Evolutionary conservation across 2,888 invertebrate species (phyloP).

Genomic region (Harmothoe impar): DNA sequence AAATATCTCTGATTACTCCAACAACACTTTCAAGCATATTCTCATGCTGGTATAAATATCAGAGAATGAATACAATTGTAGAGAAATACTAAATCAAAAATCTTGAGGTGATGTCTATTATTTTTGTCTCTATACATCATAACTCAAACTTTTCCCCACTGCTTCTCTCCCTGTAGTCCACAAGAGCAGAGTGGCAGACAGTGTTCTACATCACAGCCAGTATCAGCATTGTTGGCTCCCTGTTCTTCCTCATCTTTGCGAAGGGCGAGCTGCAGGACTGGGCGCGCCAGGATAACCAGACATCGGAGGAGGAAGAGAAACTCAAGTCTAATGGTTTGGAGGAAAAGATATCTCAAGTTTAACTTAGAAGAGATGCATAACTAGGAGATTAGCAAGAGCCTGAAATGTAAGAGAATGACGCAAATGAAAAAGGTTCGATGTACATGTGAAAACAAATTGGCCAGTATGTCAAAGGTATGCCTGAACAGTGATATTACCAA

Average conservation of each 20-base stretch:
- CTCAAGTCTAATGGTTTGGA: constrained; percentile 45
- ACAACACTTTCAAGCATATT: no score
- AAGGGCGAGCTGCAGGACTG: constrained; percentile 73
- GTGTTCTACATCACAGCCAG: constrained; percentile 94
- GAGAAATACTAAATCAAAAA: no score
- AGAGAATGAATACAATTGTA: no score
- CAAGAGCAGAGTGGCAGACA: constrained; percentile 82
- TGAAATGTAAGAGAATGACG: no score
- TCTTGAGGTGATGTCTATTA: no score
- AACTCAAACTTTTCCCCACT: not conserved
- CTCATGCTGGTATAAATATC: no score
- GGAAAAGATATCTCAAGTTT: constrained; percentile 41
- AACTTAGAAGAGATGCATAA: not conserved
- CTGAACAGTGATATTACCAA: no score
- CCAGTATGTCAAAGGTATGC: no score
- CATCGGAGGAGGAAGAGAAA: constrained; percentile 39
- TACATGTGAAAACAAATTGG: not conserved
- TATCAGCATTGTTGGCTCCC: constrained; percentile 88
- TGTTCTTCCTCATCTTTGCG: constrained; percentile 75
- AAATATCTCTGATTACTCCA: no score
- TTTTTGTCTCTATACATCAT: no score
- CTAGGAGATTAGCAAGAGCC: not conserved
- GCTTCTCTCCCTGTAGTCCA: constrained; percentile 48
- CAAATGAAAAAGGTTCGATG: not conserved
- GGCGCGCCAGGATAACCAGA: constrained; percentile 66